These are phyloP conservation scores for Papilio dardanus DNA, from an alignment of 1,140 invertebrate genomes.

Conservation along the genomic window DNA sequence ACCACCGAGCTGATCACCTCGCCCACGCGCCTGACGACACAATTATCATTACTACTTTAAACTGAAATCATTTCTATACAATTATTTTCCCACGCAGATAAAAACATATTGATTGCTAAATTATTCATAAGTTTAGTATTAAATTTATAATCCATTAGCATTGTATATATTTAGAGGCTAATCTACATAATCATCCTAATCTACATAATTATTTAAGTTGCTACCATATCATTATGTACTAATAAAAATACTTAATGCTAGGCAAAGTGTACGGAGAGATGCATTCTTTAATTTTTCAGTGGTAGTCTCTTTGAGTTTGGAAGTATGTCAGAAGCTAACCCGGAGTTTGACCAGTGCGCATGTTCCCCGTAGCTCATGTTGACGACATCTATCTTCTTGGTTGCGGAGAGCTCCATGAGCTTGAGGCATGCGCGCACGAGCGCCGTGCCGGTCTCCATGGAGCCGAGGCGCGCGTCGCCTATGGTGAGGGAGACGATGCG, in stretches of 20 bases:
- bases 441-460: conserved; percentile 98
- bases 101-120: not conserved
- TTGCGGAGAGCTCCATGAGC: conserved; percentile 88
- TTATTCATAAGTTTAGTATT: not conserved
- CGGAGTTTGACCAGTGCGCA: conserved; percentile 94
- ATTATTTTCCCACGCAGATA: not conserved
- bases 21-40: conserved; percentile 87
- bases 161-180: not conserved
- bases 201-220: not conserved
- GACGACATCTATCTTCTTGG: conserved; percentile 90
- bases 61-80: too few species aligned
- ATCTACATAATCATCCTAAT: not conserved
- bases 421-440: conserved; percentile 95
- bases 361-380: conserved; percentile 99
- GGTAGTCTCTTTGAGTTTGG: too few species aligned
- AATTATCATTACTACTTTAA: too few species aligned
- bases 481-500: conserved; percentile 97
- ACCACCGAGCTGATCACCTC: conserved; percentile 95
- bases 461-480: conserved; percentile 92
- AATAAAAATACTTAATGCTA: not conserved
- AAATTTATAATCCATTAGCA: not conserved
- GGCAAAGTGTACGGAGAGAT: not conserved
- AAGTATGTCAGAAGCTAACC: too few species aligned
- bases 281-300: too few species aligned
- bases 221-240: not conserved